A percentile compares a stretch with the other conserved stretches of the same genome.
Evolutionary conservation across 1,140 invertebrate genomes (phyloP).

Genomic region (Bombus terrestris): DNA sequence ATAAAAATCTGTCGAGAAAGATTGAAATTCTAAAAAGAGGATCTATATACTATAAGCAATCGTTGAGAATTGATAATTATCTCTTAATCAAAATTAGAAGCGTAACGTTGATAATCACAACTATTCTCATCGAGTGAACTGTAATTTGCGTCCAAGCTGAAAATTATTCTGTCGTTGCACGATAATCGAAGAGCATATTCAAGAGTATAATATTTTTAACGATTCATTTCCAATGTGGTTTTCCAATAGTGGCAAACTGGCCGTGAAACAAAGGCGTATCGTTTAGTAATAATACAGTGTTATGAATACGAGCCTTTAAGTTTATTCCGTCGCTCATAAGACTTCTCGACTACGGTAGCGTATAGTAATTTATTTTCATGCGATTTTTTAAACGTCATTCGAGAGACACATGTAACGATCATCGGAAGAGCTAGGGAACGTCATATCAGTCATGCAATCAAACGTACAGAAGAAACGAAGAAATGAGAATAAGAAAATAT

Average conservation of each 20-base stretch:
- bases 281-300: constrained; percentile 51
- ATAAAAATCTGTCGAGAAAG: not conserved
- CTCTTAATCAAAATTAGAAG: constrained; percentile 27
- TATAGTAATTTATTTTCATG: constrained; percentile 81
- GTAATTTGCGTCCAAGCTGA: not conserved
- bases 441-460: constrained; percentile 81
- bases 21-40: not conserved
- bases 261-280: constrained; percentile 31
- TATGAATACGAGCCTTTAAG: constrained; percentile 62
- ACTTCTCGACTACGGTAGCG: constrained; percentile 74
- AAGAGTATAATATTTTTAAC: not conserved
- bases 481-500: not conserved
- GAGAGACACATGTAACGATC: constrained; percentile 58
- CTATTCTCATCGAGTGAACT: not conserved
- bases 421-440: constrained; percentile 69
- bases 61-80: constrained; percentile 11
- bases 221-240: not conserved
- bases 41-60: constrained; percentile 10
- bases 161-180: not conserved
- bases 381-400: constrained; percentile 69
- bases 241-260: no score
- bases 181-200: not conserved
- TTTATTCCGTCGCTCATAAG: constrained; percentile 76
- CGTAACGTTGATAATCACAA: not conserved
- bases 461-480: constrained; percentile 64